These are phyloP conservation scores for Phocides pigmalion DNA, from an alignment of 1,140 invertebrate species.

Conservation along the genomic window DNA sequence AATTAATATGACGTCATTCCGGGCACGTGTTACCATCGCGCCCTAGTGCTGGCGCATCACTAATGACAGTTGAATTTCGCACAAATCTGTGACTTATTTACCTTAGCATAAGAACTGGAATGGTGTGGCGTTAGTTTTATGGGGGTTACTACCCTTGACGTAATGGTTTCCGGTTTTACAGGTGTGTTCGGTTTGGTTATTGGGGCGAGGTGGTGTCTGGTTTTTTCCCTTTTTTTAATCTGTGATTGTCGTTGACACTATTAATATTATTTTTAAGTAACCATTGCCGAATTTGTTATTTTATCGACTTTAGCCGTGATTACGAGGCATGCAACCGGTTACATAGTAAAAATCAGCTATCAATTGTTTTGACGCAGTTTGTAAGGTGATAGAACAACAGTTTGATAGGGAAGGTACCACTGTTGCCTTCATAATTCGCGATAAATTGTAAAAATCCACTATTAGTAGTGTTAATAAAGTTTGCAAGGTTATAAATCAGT, in stretches of 20 bases:
- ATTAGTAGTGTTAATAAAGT: too few relatives aligned
- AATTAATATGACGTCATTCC: constrained; percentile 33
- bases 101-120: not conserved
- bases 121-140: not conserved
- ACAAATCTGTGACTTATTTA: constrained; percentile 2
- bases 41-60: constrained; percentile 25
- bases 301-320: too few relatives aligned
- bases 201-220: constrained; percentile 1
- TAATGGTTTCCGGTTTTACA: constrained; percentile 26
- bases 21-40: constrained; percentile 10
- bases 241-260: not conserved
- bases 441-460: too few relatives aligned
- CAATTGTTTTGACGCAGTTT: too few relatives aligned
- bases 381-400: too few relatives aligned
- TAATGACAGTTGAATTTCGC: constrained; percentile 17
- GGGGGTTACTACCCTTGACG: constrained; percentile 9
- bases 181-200: constrained; percentile 23
- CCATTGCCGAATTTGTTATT: too few relatives aligned
- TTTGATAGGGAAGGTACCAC: too few relatives aligned
- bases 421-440: too few relatives aligned
- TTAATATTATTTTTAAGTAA: too few relatives aligned
- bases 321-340: too few relatives aligned
- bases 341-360: too few relatives aligned
- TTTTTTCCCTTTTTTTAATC: not conserved
- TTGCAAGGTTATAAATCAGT: too few relatives aligned